Base-by-base conservation (phyloP, 2,113 vertebrate species). In the Ceratotherium simum region DNA sequence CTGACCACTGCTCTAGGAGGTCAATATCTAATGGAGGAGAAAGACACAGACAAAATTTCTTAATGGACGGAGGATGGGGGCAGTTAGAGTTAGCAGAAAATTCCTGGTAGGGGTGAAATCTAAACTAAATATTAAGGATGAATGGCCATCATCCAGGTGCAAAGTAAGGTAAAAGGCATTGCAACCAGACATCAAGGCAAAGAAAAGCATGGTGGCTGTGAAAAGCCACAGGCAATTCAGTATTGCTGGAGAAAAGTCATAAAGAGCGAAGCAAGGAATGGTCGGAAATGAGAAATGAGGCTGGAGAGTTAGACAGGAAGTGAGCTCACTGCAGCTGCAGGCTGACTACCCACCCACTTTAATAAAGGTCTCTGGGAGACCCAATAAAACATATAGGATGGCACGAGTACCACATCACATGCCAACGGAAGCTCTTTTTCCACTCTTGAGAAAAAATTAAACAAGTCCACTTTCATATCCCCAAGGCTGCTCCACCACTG, bases 281-380 rank as follows among this genome's bases (percentile, higher is more conserved):
- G 46, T 0, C 67, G 46, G 65, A 95, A 33, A 88, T 76, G 64
- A 82, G 80, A 96, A 92, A 73, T 6, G 54, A 94, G 31, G 42
- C 27, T 64, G 60, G 83, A 56, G 33, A 65, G 23, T 64, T 20
- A 56, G 51, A 76, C 48, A 96, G 88, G 87, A 97, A 96, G 92
- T 86, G 64, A 95, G 46, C 14, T 94, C 92, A 90, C 20, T 76
- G 56, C 54, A 88, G 84, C 88, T 72, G 54, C 31, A 60, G 73
- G 79, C n/a, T 54, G 18, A 87, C 51, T 42, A 76, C n/a, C 48
- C 6, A 65, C 73, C 36, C 70, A 81, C 42, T 84, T 84, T 89
- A 96, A 73, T 87, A 80, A 79, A 83, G 46, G 2, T 81, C 58
- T 56, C 56, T 54, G 36, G 58, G 27, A 96, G 89, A 90, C 56